These are phyloP conservation scores for Plectropomus leopardus DNA, from an alignment of 2,113 vertebrate genomes.

Conservation along the genomic window DNA sequence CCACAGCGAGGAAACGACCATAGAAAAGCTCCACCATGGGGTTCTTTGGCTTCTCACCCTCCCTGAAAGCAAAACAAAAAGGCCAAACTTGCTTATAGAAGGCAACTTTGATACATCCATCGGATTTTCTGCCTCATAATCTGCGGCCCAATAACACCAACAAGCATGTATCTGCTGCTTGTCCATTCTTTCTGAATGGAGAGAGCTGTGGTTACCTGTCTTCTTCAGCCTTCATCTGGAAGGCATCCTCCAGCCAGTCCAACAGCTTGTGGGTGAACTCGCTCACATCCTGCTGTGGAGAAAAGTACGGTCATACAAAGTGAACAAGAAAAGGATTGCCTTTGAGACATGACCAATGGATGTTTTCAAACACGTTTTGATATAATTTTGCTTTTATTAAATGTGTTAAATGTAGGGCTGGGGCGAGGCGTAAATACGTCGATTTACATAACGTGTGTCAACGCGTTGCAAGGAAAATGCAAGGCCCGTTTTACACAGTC, in stretches of 20 bases:
- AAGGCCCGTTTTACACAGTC: too few relatives aligned
- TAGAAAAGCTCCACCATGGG: conserved; percentile 99
- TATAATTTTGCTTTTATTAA: too few relatives aligned
- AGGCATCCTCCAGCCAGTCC: conserved; percentile 98
- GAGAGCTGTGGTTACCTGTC: conserved; percentile 79
- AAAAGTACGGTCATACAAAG: conserved; percentile 35
- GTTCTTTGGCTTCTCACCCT: conserved; percentile 98
- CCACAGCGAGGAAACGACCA: conserved; percentile 95
- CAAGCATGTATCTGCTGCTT: neutral
- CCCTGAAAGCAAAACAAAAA: conserved; percentile 82
- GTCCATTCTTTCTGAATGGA: neutral
- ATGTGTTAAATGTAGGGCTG: too few relatives aligned
- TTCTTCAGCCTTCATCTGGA: conserved; percentile 97
- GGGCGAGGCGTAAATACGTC: too few relatives aligned
- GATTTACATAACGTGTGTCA: too few relatives aligned
- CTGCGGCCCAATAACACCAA: neutral
- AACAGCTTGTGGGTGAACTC: conserved; percentile 98
- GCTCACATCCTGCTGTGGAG: conserved; percentile 95
- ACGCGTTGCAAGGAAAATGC: too few relatives aligned
- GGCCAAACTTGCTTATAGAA: neutral
- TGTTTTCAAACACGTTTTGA: too few relatives aligned
- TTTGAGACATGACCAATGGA: neutral
- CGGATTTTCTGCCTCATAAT: neutral
- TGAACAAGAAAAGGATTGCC: conserved; percentile 12
- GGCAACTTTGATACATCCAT: neutral